Evolutionary conservation across 2,797 vertebrate genomes (phyloP).

Genomic region (Cyprinella venusta): DNA sequence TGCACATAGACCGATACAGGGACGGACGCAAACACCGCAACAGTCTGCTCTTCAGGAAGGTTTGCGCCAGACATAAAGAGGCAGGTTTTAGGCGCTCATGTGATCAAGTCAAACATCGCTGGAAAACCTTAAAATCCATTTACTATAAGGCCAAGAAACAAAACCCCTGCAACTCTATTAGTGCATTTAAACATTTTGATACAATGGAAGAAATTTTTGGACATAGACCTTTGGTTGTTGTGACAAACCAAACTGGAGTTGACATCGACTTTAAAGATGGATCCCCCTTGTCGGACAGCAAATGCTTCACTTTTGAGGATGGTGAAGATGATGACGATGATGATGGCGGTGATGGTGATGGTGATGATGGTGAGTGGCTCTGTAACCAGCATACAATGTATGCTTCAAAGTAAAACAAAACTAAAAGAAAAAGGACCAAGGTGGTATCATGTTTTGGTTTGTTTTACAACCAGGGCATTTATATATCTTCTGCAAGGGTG

Average conservation of each 20-base stretch:
- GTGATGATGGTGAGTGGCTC: constrained; percentile 22
- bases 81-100: not conserved
- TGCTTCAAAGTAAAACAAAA: not conserved
- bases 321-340: not conserved
- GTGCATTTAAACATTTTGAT: constrained; percentile 19
- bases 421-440: not conserved
- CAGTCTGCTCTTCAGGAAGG: constrained; percentile 24
- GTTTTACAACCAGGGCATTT: not conserved
- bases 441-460: not conserved
- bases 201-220: constrained; percentile 41
- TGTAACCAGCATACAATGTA: not conserved
- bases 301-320: constrained; percentile 14
- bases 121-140: constrained; percentile 35
- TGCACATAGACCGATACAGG: constrained; percentile 34
- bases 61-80: constrained; percentile 7
- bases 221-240: not conserved
- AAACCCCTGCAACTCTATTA: not conserved
- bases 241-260: not conserved
- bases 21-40: constrained; percentile 38
- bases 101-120: constrained; percentile 35
- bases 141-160: constrained; percentile 29
- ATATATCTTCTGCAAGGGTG: too few species aligned
- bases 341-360: not conserved
- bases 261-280: not conserved
- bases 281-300: not conserved